phyloP scores from a whole-genome alignment of 2,113 vertebrate genomes.

The Cromileptes altivelis region DNA sequence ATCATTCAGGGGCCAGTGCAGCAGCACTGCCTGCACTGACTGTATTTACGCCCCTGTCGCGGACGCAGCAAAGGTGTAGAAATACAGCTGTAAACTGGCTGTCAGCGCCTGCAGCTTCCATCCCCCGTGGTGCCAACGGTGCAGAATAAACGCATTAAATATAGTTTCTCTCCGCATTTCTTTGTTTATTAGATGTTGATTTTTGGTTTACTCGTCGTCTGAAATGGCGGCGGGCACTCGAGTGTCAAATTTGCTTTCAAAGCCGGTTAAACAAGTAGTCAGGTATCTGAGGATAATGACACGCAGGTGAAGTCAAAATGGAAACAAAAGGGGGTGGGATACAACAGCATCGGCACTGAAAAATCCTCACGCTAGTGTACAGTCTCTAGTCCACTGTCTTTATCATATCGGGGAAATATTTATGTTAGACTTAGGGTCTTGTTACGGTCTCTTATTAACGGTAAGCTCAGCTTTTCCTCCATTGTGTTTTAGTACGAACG shows the following conservation, averaged over 20 bases:
- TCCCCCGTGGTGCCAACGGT: neutral
- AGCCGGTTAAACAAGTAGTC: slow-evolving; percentile 22
- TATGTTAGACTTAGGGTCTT: neutral
- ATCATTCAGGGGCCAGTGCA: too few relatives aligned
- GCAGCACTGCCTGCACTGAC: too few relatives aligned
- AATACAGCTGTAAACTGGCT: too few relatives aligned
- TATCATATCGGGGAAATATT: neutral
- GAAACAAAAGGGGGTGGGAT: too few relatives aligned
- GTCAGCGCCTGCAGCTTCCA: too few relatives aligned
- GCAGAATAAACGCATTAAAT: neutral
- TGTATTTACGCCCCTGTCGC: too few relatives aligned
- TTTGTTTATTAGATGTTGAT: too few relatives aligned
- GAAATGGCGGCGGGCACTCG: neutral
- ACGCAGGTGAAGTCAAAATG: neutral
- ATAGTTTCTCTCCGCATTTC: neutral
- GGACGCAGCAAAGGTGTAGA: too few relatives aligned
- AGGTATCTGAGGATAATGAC: neutral
- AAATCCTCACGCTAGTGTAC: too few relatives aligned
- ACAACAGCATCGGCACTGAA: neutral
- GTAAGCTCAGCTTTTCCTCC: neutral
- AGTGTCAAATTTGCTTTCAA: neutral
- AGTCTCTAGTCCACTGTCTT: neutral
- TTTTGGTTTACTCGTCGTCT: neutral
- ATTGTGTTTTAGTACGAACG: neutral
- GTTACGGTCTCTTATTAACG: neutral